Conservation (phyloP, 2,113 vertebrate species). For the Enhydra lutris region DNA sequence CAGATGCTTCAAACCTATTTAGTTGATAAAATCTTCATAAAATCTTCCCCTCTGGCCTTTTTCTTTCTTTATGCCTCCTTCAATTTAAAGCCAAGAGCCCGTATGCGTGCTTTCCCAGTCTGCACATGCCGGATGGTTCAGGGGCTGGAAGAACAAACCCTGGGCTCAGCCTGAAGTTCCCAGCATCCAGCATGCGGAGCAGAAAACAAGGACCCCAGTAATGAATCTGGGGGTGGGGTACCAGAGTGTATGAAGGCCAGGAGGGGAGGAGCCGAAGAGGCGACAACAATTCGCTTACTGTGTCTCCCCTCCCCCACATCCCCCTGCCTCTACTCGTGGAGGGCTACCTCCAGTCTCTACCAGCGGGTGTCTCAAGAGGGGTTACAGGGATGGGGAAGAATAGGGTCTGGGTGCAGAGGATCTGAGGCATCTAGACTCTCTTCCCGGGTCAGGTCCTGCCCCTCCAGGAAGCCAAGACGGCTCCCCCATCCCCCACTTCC, state of each 20-base stretch:
- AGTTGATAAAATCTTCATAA: neutral
- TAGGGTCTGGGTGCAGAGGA: neutral
- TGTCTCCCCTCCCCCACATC: neutral
- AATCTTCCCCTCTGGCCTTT: neutral
- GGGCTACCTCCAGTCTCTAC: neutral
- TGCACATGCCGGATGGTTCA: too few relatives aligned
- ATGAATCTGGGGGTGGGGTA: fast-evolving
- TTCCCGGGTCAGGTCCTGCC: neutral
- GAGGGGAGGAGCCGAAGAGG: neutral
- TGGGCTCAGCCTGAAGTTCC: neutral
- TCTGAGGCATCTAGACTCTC: neutral
- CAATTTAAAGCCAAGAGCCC: neutral
- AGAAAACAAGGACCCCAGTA: neutral
- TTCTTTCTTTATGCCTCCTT: neutral
- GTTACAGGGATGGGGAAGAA: neutral
- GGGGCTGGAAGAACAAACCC: neutral
- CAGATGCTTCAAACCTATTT: neutral
- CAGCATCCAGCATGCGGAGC: fast-evolving
- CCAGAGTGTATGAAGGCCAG: neutral
- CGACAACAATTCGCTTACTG: fast-evolving
- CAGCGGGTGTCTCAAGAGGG: neutral
- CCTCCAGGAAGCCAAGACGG: neutral
- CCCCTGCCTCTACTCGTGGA: neutral
- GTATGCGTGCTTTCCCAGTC: fast-evolving
- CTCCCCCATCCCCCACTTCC: neutral